Evolutionary conservation across 1,140 invertebrate genomes (phyloP).

Genomic region (Protaetia brevitarsis): DNA sequence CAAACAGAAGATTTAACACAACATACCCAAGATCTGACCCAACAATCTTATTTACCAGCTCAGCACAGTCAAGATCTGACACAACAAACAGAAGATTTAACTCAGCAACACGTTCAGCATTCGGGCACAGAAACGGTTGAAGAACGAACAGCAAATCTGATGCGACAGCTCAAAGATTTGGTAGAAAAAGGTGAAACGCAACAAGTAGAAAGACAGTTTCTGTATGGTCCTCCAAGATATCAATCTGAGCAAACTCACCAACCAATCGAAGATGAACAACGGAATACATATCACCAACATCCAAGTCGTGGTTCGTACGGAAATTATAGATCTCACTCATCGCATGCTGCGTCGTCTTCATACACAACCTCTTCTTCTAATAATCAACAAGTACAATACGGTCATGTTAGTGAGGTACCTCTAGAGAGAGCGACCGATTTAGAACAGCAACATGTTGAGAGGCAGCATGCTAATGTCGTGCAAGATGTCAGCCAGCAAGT

Average conservation of each 20-base stretch:
- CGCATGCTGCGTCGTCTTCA: background rate
- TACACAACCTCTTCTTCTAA: background rate
- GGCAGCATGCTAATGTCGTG: conserved; percentile 20
- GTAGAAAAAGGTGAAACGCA: conserved; percentile 21
- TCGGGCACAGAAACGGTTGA: conserved; percentile 19
- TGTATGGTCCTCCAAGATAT: background rate
- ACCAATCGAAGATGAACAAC: background rate
- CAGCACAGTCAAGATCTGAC: conserved; percentile 20
- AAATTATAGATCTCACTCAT: background rate
- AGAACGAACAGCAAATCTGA: conserved; percentile 1
- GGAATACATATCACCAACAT: background rate
- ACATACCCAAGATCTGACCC: conserved; percentile 19
- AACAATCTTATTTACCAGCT: conserved; percentile 4
- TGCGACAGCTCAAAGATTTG: background rate
- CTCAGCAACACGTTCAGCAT: too few relatives aligned
- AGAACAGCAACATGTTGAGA: background rate
- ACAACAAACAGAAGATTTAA: conserved; percentile 25
- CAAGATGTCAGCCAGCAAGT: conserved; percentile 14
- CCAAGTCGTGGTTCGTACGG: too few relatives aligned
- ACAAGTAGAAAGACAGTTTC: conserved; percentile 19
- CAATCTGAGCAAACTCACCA: background rate
- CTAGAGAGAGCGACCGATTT: background rate
- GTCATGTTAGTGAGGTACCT: background rate
- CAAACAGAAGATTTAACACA: conserved; percentile 23
- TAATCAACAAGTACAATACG: background rate